Percentiles rank a stretch among this genome's conserved stretches.
phyloP scores from a whole-genome alignment of 2,888 invertebrate genomes.

The Mimumesa dahlbomi region DNA sequence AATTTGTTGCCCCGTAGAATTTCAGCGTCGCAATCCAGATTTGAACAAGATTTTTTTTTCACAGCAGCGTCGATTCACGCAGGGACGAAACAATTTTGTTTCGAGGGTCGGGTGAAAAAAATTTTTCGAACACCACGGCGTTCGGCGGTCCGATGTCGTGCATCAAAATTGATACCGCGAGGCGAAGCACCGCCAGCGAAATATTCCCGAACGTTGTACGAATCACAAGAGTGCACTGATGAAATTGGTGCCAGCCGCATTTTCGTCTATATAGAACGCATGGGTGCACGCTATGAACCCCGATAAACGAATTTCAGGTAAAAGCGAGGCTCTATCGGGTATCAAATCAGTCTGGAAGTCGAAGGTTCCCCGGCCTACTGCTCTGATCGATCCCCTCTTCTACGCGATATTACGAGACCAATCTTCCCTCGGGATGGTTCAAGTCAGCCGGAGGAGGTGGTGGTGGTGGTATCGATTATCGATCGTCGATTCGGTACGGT shows the following conservation, averaged over 20 bases:
- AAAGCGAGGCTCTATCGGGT: slow-evolving; percentile 42
- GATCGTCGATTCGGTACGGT: slow-evolving; percentile 5
- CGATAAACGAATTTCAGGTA: slow-evolving; percentile 56
- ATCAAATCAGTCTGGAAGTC: slow-evolving; percentile 47
- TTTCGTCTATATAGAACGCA: slow-evolving; percentile 22
- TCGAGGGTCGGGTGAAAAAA: slow-evolving; percentile 18
- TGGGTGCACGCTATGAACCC: slow-evolving; percentile 35
- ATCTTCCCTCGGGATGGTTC: slow-evolving; percentile 18
- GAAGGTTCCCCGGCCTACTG: slow-evolving; percentile 27
- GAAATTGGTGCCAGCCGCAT: slow-evolving; percentile 37
- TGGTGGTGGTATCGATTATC: slow-evolving; percentile 51
- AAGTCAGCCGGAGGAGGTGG: not conserved
- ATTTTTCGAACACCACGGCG: not conserved
- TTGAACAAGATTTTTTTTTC: no score
- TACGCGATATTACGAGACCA: slow-evolving; percentile 35
- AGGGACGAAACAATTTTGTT: no score
- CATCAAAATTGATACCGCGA: slow-evolving; percentile 11
- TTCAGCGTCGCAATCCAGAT: no score
- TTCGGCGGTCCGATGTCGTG: slow-evolving; percentile 1
- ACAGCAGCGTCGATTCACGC: no score
- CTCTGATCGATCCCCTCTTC: slow-evolving; percentile 19
- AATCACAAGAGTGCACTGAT: slow-evolving; percentile 34
- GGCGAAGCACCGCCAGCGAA: not conserved
- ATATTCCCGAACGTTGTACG: slow-evolving; percentile 21
- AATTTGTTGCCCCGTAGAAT: no score